phyloP scores from a whole-genome alignment of 2,797 vertebrate species.

The Calcarius lapponicus region DNA sequence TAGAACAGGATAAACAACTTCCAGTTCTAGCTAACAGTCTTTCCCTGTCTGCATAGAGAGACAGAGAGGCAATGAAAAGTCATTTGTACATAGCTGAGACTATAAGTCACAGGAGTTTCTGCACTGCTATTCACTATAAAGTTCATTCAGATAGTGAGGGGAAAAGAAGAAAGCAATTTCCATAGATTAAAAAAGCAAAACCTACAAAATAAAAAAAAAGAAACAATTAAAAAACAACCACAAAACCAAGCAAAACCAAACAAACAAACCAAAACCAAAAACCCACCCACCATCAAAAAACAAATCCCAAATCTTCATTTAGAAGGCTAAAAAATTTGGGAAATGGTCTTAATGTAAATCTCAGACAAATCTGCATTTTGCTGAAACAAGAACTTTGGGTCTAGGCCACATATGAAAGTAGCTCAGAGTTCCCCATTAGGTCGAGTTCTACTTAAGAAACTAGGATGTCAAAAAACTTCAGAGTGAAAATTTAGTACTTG shows the following conservation, averaged over 20 bases:
- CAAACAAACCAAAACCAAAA: no score
- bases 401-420: background rate
- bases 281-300: background rate
- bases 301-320: background rate
- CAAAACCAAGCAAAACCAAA: background rate
- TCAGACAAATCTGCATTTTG: conserved; percentile 5
- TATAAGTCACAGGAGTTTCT: background rate
- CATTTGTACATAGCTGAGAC: background rate
- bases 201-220: no score
- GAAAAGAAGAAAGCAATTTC: background rate
- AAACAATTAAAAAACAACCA: background rate
- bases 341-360: background rate
- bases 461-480: background rate
- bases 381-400: background rate
- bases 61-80: background rate
- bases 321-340: background rate
- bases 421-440: background rate
- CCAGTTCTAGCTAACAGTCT: background rate
- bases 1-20: background rate
- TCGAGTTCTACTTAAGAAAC: background rate
- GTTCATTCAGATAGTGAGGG: background rate
- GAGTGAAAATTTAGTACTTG: conserved; percentile 3
- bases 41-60: background rate
- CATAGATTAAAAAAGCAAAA: background rate
- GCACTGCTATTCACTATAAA: background rate